Conservation (phyloP, 1,140 invertebrate species). For the Lutraria rhynchaena region DNA sequence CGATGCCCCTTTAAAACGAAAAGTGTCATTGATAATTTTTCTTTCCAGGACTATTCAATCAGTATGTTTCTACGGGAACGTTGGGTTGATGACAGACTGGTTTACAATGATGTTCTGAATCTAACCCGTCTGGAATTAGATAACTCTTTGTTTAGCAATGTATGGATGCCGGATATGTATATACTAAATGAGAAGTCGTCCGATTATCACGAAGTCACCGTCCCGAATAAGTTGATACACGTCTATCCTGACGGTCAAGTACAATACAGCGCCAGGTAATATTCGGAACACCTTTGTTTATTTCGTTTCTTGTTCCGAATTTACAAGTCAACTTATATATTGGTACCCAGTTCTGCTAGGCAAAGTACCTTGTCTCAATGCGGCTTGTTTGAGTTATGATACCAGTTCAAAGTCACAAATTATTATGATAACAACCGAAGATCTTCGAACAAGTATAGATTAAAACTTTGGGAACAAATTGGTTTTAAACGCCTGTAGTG, state of each 20-base stretch:
- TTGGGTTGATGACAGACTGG: slow-evolving; percentile 84
- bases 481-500: no score
- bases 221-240: slow-evolving; percentile 36
- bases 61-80: slow-evolving; percentile 85
- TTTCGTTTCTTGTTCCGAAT: no score
- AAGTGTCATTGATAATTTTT: not conserved
- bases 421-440: no score
- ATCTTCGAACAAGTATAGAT: no score
- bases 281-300: no score
- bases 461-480: no score
- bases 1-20: not conserved
- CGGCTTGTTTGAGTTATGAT: no score
- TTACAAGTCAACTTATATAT: no score
- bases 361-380: no score
- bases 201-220: slow-evolving; percentile 38
- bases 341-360: no score
- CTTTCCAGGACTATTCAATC: slow-evolving; percentile 85
- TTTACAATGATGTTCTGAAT: slow-evolving; percentile 70
- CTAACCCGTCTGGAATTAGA: slow-evolving; percentile 76
- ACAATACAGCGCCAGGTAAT: slow-evolving; percentile 41
- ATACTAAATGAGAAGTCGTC: slow-evolving; percentile 41
- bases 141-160: slow-evolving; percentile 1
- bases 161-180: slow-evolving; percentile 47
- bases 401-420: no score
- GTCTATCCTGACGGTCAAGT: slow-evolving; percentile 33